Base-by-base conservation (phyloP, 2,113 vertebrate species). In the Romanogobio albipinnatus region DNA sequence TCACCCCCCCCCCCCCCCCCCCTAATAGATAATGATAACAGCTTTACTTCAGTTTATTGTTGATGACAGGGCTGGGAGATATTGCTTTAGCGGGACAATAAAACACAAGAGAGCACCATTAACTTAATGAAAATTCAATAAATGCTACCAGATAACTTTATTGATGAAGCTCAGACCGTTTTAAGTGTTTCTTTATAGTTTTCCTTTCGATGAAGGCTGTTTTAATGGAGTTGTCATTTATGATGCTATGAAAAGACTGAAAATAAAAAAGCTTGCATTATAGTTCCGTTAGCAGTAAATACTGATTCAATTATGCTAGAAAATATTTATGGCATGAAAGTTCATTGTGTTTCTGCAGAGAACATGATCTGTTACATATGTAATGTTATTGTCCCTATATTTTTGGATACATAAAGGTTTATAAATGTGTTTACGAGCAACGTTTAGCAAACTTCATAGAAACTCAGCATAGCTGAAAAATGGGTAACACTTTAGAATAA, bases 101-200 rank as follows among this genome's bases (percentile, higher is more conserved):
- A 93, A 94, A 88, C 81, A 88, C 77, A 82, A 87, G 83, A 85
- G 75, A 89, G 86, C 43, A 86, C 91, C 91, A 94, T 94, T 94
- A 92, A 87, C 89, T 91, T 92, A 94, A 95, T 94, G 90, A 93
- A 94, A 92, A 93, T 87, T 86, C 84, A 82, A 84, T 89, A 90
- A 92, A 89, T 85, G 88, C 90, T 90, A 89, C 86, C 86, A 86
- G 82, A 86, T 82, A 83, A 86, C 76, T 85, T 89, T 87, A 62
- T 88, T 90, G 89, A 93, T 89, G 84, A 91, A 93, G 86, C 86
- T 68, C 33, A 61, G 64, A 49, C 9, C 8, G 81, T 77, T 86
- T 84, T 73, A 86, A 87, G 88, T 89, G 88, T 89, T 84, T 87
- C 83, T 89, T 90, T 90, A 89, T 87, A 76, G 86, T 84, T 84